Conservation (phyloP, 1,140 invertebrate species). For the Cyphomyrmex costatus region DNA sequence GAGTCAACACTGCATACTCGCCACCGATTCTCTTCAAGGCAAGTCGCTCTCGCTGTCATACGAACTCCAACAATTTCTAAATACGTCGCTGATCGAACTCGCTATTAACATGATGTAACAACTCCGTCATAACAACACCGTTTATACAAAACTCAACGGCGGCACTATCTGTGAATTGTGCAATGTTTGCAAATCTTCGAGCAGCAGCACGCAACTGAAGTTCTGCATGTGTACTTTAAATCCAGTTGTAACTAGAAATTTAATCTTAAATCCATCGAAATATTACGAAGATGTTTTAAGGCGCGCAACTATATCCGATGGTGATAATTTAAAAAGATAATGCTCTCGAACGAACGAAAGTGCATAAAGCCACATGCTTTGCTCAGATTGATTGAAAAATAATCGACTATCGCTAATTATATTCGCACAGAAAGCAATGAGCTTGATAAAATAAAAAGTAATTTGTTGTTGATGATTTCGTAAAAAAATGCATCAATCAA, state of each 20-base stretch:
- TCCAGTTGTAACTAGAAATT: neutral
- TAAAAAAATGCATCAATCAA: too few relatives aligned
- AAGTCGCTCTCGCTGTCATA: neutral
- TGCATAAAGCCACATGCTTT: neutral
- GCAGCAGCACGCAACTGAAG: neutral
- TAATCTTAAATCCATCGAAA: conserved; percentile 14
- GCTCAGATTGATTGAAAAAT: too few relatives aligned
- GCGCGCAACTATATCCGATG: neutral
- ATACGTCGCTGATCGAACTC: conserved; percentile 75
- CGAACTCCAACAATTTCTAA: conserved; percentile 69
- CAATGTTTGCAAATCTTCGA: conserved; percentile 52
- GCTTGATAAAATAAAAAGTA: too few relatives aligned
- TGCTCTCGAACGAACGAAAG: neutral
- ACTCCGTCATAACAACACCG: conserved; percentile 45
- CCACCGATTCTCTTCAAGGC: conserved; percentile 38
- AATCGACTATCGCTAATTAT: too few relatives aligned
- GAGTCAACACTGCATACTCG: conserved; percentile 31
- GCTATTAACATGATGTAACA: conserved; percentile 56
- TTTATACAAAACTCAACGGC: conserved; percentile 62
- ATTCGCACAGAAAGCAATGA: too few relatives aligned
- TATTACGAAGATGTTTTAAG: neutral
- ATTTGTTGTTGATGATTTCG: too few relatives aligned
- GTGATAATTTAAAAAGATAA: neutral
- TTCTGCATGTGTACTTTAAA: conserved; percentile 46
- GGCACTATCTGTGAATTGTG: neutral